phyloP scores from a whole-genome alignment of 2,797 vertebrate genomes.

The Propithecus perrieri region DNA sequence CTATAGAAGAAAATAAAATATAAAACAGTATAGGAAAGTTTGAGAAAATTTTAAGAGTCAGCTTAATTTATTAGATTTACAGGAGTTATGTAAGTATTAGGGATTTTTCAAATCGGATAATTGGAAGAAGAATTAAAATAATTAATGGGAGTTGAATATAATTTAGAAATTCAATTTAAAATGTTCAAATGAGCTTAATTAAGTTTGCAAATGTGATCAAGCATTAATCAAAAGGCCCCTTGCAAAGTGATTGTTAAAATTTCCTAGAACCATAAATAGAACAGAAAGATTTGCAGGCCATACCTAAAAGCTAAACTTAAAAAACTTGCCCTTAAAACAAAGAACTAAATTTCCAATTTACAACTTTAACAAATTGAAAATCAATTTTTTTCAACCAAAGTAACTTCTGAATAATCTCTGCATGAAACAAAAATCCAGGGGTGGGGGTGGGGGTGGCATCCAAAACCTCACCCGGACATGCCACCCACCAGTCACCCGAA shows the following conservation, averaged over 20 bases:
- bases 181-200: conserved; percentile 46
- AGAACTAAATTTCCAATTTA: neutral
- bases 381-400: conserved; percentile 21
- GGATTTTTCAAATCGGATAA: conserved; percentile 36
- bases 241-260: conserved; percentile 19
- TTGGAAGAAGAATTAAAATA: conserved; percentile 51
- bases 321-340: neutral
- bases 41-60: conserved; percentile 36
- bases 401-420: conserved; percentile 24
- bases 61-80: conserved; percentile 46
- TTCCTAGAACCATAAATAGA: conserved; percentile 22
- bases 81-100: conserved; percentile 16
- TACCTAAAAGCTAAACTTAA: conserved; percentile 7
- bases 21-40: conserved; percentile 5
- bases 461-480: neutral
- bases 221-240: conserved; percentile 39
- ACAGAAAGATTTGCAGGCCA: conserved; percentile 21
- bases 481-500: neutral
- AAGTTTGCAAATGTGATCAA: conserved; percentile 40
- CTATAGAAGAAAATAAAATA: neutral
- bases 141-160: conserved; percentile 31
- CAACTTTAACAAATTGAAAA: conserved; percentile 42
- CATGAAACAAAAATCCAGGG: neutral
- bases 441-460: neutral
- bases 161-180: conserved; percentile 59